A percentile compares a stretch with the other conserved stretches of the same genome.
Evolutionary conservation across 2,113 vertebrate species (phyloP).

Genomic region (Cyphomyrus discorhynchus): DNA sequence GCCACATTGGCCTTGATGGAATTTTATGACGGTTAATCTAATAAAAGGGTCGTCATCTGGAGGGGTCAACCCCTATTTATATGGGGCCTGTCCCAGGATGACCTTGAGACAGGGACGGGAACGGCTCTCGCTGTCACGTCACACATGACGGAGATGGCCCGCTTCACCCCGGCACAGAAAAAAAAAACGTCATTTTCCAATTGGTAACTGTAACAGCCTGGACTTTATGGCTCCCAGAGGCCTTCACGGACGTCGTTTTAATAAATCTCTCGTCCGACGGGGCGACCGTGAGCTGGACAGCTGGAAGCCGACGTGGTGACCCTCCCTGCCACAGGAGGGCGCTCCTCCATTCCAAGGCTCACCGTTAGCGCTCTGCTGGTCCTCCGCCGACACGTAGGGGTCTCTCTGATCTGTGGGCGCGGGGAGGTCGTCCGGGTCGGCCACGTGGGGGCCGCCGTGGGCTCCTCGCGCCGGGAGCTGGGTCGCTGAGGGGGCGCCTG

Average conservation of each 20-base stretch:
- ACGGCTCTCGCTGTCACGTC: slow-evolving; percentile 61
- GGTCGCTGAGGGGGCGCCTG: slow-evolving; percentile 87
- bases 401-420: slow-evolving; percentile 84
- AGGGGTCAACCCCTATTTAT: not conserved
- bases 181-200: slow-evolving; percentile 50
- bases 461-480: slow-evolving; percentile 69
- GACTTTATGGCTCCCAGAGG: slow-evolving; percentile 58
- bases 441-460: slow-evolving; percentile 79
- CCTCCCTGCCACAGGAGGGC: slow-evolving; percentile 61
- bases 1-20: slow-evolving; percentile 41
- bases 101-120: slow-evolving; percentile 53
- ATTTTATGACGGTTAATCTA: slow-evolving; percentile 29
- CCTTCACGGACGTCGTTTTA: slow-evolving; percentile 46
- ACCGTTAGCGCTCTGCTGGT: slow-evolving; percentile 93
- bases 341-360: slow-evolving; percentile 90
- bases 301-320: slow-evolving; percentile 80
- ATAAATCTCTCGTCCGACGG: slow-evolving; percentile 49
- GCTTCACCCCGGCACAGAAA: slow-evolving; percentile 40
- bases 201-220: slow-evolving; percentile 53
- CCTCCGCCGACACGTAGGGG: slow-evolving; percentile 89
- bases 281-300: slow-evolving; percentile 44
- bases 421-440: slow-evolving; percentile 80
- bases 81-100: not conserved
- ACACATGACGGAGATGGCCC: slow-evolving; percentile 35
- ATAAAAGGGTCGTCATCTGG: not conserved